A percentile compares a stretch with the other conserved stretches of the same genome.
These are phyloP conservation scores for Phenacoccus solenopsis DNA, from an alignment of 1,140 invertebrate species.

Conservation along the genomic window DNA sequence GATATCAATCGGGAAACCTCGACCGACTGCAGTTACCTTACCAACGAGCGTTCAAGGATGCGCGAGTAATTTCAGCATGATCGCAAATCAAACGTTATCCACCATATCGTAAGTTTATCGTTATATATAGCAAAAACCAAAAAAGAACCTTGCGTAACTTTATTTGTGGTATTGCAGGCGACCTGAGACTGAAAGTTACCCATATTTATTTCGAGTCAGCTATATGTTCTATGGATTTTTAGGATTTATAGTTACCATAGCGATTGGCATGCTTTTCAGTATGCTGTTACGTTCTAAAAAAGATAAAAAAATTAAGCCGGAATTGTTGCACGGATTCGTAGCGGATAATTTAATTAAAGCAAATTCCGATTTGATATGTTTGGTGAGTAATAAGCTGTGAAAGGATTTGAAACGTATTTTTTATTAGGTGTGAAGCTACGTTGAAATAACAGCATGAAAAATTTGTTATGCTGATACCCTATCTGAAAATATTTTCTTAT, in stretches of 20 bases:
- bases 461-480: no score
- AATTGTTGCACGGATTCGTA: not conserved
- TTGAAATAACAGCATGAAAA: no score
- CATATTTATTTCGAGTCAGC: constrained; percentile 62
- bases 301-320: constrained; percentile 23
- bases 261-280: constrained; percentile 50
- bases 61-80: not conserved
- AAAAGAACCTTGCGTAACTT: no score
- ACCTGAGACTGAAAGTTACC: constrained; percentile 35
- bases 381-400: not conserved
- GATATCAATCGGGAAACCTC: not conserved
- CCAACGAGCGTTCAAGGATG: not conserved
- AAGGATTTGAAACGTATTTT: no score
- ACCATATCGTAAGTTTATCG: not conserved
- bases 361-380: not conserved
- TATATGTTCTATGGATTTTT: constrained; percentile 75
- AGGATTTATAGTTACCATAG: constrained; percentile 49
- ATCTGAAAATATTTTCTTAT: no score
- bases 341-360: not conserved
- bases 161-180: not conserved
- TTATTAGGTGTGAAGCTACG: no score
- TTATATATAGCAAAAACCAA: not conserved
- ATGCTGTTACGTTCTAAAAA: constrained; percentile 27
- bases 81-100: not conserved
- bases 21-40: not conserved